phyloP scores from a whole-genome alignment of 2,113 vertebrate genomes.

The Amphiprion percula region DNA sequence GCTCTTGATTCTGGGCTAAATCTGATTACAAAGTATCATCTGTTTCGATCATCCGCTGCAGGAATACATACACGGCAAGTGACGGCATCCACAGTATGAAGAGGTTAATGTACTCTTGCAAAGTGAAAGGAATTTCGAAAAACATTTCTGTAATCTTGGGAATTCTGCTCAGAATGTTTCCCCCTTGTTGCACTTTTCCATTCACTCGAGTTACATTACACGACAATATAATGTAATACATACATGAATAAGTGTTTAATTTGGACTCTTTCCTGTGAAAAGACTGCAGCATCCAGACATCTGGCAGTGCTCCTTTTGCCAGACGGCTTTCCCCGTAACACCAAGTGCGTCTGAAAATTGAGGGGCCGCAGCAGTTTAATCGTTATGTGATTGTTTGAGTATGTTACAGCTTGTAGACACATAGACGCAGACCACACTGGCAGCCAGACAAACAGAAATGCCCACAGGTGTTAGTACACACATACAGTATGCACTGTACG shows the following conservation, averaged over 20 bases:
- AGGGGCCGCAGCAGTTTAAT: constrained; percentile 59
- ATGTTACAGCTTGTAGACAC: constrained; percentile 61
- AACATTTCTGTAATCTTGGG: too few species aligned
- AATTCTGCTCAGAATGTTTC: too few species aligned
- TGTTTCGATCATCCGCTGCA: too few species aligned
- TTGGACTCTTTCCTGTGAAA: too few species aligned
- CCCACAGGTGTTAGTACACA: not conserved
- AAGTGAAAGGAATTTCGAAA: too few species aligned
- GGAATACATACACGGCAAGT: too few species aligned
- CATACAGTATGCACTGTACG: constrained; percentile 21
- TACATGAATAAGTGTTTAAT: too few species aligned
- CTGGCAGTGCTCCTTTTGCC: constrained; percentile 51
- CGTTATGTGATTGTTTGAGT: constrained; percentile 67
- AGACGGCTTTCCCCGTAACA: constrained; percentile 36
- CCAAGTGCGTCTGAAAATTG: constrained; percentile 46
- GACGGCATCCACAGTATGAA: too few species aligned
- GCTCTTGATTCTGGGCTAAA: too few species aligned
- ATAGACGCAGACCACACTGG: constrained; percentile 52
- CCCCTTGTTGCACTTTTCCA: not conserved
- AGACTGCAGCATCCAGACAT: constrained; percentile 49
- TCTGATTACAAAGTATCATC: too few species aligned
- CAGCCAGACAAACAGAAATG: constrained; percentile 8
- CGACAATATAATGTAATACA: not conserved
- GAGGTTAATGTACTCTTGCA: too few species aligned
- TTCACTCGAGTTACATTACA: not conserved